Conservation (phyloP, 2,888 invertebrate genomes). For the Crematogaster levior region DNA sequence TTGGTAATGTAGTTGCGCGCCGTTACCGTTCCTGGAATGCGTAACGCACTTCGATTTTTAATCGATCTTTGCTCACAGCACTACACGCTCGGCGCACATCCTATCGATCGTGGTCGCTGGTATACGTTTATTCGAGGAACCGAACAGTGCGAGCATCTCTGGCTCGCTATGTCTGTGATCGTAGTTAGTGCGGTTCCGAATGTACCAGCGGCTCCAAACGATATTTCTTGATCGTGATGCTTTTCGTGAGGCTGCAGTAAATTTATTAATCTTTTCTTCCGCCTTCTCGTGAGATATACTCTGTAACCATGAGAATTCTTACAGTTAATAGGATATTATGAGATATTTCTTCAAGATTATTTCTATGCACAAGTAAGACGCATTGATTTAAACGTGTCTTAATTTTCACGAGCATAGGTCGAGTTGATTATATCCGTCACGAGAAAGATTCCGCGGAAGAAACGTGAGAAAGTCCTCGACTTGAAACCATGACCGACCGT, state of each 20-base stretch:
- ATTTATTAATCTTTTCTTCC: not conserved
- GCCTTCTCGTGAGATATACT: not conserved
- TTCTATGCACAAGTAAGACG: not conserved
- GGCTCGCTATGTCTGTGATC: not conserved
- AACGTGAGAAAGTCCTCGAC: constrained; percentile 69
- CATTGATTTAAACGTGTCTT: not conserved
- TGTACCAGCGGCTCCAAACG: not conserved
- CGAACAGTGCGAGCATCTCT: not conserved
- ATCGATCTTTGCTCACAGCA: constrained; percentile 59
- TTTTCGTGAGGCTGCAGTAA: not conserved
- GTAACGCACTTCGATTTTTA: constrained; percentile 60
- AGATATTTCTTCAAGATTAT: not conserved
- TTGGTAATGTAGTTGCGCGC: constrained; percentile 56
- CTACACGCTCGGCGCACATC: not conserved
- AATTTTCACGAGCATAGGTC: not conserved
- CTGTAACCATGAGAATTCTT: not conserved
- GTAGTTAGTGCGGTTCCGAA: constrained; percentile 8
- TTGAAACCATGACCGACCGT: constrained; percentile 51
- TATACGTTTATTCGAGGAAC: constrained; percentile 24
- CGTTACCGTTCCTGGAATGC: constrained; percentile 43
- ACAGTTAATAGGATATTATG: not conserved
- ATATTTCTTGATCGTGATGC: not conserved
- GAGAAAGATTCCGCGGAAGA: constrained; percentile 55
- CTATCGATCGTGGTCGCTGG: constrained; percentile 22
- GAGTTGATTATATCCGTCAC: constrained; percentile 49